A percentile compares a stretch with the other conserved stretches of the same genome.
These are phyloP conservation scores for Sterrhoptilus dennistouni DNA, from an alignment of 2,113 vertebrate species.

Conservation along the genomic window DNA sequence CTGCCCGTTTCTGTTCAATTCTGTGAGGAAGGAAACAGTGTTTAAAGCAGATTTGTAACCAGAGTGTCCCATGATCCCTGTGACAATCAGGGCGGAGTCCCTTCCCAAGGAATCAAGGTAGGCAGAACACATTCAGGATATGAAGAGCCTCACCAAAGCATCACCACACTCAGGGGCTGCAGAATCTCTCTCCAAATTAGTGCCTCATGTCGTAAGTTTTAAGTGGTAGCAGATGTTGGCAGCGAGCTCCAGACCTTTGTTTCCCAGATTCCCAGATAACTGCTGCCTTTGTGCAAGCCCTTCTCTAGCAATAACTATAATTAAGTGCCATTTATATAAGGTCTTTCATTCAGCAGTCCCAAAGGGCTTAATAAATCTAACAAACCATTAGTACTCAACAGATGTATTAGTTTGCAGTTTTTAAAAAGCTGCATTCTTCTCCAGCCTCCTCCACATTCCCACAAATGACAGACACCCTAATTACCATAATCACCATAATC, in stretches of 20 bases:
- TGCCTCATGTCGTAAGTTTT: background rate
- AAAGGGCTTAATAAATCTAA: conserved; percentile 3
- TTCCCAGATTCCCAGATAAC: conserved; percentile 40
- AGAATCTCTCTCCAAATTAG: background rate
- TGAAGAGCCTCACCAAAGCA: background rate
- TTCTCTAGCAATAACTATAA: conserved; percentile 39
- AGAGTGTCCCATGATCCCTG: background rate
- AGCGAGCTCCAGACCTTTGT: background rate
- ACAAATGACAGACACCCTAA: background rate
- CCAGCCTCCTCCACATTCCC: background rate
- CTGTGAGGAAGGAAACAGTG: background rate
- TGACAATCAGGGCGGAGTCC: background rate
- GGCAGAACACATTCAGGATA: background rate
- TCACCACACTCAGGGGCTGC: background rate
- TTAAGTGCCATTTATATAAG: conserved; percentile 19
- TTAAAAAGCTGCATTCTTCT: background rate
- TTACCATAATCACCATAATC: background rate
- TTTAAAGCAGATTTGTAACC: background rate
- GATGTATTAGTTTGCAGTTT: background rate
- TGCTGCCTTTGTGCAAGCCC: conserved; percentile 6
- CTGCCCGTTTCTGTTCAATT: background rate
- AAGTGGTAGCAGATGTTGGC: conserved; percentile 58
- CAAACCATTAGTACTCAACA: conserved; percentile 12
- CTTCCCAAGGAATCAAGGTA: background rate
- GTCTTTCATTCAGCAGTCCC: conserved; percentile 8